Percentiles rank a stretch among this genome's conserved stretches.
phyloP scores from a whole-genome alignment of 2,797 vertebrate species.

The Sebastiscus albofasciatus region DNA sequence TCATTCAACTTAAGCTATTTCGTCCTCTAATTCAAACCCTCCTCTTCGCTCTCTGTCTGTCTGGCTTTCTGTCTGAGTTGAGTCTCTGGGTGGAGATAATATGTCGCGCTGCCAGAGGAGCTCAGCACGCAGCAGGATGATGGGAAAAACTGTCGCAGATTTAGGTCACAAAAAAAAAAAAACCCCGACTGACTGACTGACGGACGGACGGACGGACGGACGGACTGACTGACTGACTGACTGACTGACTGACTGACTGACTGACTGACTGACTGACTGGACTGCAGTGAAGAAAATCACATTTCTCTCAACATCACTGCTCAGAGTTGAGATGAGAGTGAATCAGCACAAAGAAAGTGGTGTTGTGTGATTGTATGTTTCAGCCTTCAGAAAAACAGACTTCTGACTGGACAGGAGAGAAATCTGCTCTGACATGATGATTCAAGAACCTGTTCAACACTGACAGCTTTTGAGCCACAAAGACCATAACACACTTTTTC shows the following conservation, averaged over 20 bases:
- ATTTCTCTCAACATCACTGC: constrained; percentile 37
- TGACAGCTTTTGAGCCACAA: not conserved
- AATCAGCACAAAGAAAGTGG: constrained; percentile 16
- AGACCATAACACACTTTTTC: not conserved
- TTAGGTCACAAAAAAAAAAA: constrained; percentile 62
- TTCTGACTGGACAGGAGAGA: not conserved
- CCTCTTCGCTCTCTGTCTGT: not conserved
- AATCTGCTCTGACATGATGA: not conserved
- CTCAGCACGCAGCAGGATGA: constrained; percentile 62
- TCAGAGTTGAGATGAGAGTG: constrained; percentile 13
- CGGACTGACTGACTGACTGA: too few species aligned
- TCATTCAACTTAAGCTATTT: not conserved
- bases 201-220: too few species aligned
- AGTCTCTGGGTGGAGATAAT: constrained; percentile 56
- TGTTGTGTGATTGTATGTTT: not conserved
- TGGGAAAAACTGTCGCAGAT: constrained; percentile 59
- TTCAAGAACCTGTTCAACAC: not conserved
- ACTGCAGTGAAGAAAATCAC: constrained; percentile 47
- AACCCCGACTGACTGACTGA: not conserved
- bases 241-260: too few species aligned
- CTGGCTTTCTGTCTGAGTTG: constrained; percentile 38
- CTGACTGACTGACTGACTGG: constrained; percentile 36
- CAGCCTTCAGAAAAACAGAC: not conserved
- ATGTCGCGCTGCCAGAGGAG: constrained; percentile 56
- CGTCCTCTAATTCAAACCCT: constrained; percentile 6